phyloP scores from a whole-genome alignment of 2,888 invertebrate genomes.

The Hyposoter didymator region DNA sequence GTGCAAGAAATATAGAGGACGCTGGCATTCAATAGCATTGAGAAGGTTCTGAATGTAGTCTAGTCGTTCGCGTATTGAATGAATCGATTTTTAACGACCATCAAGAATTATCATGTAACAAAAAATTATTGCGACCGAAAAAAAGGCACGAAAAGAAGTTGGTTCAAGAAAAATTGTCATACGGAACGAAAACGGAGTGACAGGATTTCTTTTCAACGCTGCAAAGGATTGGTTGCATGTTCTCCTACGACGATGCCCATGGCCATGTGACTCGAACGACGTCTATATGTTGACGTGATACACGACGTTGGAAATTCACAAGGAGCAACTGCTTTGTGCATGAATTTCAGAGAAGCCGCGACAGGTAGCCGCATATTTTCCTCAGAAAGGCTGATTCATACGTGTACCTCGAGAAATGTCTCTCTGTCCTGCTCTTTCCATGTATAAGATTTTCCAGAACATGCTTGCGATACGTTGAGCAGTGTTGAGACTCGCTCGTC shows the following conservation, averaged over 20 bases:
- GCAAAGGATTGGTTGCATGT: background rate
- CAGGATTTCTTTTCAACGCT: background rate
- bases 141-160: background rate
- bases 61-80: background rate
- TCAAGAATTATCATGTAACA: background rate
- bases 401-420: constrained; percentile 43
- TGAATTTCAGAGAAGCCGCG: constrained; percentile 46
- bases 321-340: constrained; percentile 48
- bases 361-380: constrained; percentile 59
- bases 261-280: background rate
- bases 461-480: constrained; percentile 26
- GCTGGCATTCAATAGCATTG: background rate
- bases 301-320: constrained; percentile 34
- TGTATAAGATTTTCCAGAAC: constrained; percentile 3
- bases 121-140: background rate
- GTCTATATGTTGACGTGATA: background rate
- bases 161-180: background rate
- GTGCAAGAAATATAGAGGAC: constrained; percentile 23
- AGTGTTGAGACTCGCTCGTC: constrained; percentile 8
- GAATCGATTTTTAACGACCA: background rate
- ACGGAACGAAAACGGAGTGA: background rate
- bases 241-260: background rate
- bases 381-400: constrained; percentile 51
- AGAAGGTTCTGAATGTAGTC: background rate
- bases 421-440: constrained; percentile 20